phyloP scores from a whole-genome alignment of 2,113 vertebrate genomes.

The Rynchops niger region DNA sequence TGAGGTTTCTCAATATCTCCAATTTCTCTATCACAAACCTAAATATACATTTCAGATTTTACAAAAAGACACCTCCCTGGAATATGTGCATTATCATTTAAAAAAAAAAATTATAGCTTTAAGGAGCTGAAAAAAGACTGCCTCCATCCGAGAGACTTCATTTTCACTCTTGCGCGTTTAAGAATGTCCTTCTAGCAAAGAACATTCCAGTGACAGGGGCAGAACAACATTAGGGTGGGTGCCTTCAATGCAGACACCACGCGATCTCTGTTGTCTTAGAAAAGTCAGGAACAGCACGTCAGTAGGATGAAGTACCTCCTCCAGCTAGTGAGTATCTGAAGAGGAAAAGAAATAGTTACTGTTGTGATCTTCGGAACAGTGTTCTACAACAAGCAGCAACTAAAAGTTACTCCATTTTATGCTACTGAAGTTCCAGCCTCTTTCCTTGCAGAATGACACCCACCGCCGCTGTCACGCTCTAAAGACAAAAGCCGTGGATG shows the following conservation, averaged over 20 bases:
- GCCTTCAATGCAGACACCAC: conserved; percentile 9
- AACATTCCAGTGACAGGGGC: background rate
- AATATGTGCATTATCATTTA: conserved; percentile 75
- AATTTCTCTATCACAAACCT: conserved; percentile 81
- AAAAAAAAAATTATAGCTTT: conserved; percentile 76
- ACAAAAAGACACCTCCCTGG: conserved; percentile 76
- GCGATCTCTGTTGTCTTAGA: conserved; percentile 26
- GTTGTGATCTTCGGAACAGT: background rate
- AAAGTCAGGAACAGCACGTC: conserved; percentile 47
- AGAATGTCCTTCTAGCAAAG: conserved; percentile 14
- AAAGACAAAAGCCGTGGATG: background rate
- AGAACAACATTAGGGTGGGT: background rate
- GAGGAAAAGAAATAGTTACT: background rate
- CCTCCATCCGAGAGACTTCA: conserved; percentile 67
- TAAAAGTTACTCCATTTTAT: background rate
- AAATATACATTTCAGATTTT: conserved; percentile 81
- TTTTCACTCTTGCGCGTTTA: conserved; percentile 64
- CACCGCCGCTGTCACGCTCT: background rate
- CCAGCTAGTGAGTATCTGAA: conserved; percentile 87
- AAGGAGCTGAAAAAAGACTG: conserved; percentile 74
- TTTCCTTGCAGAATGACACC: background rate
- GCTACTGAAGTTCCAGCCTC: background rate
- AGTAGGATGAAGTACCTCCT: conserved; percentile 82
- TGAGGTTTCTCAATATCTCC: conserved; percentile 92
- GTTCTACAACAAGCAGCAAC: background rate